Evolutionary conservation across 2,888 invertebrate genomes (phyloP), one percentile per base, ranked within the genome.

Genomic region (Gasteruption jaculator): DNA sequence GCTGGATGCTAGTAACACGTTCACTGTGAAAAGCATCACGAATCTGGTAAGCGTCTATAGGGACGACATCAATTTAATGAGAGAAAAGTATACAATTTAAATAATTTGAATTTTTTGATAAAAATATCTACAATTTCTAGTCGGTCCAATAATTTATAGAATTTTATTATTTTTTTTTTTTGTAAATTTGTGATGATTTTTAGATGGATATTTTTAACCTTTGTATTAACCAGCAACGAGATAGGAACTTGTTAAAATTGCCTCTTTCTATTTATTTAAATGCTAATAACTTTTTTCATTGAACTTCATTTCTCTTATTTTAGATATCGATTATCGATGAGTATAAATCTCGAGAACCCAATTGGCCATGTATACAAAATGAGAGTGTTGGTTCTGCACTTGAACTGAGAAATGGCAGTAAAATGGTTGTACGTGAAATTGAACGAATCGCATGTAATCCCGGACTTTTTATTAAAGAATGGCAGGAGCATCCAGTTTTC

Each of bases 321-420:
- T 24, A 60, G 55, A 53, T 76, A 47, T 63, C 65, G 6, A 60
- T 71, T 46, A 63, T 79, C 48, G 71, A 74, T 30, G 54, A 70
- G 0, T 54, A 76, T 14, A 54, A 74, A 48, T 72, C 73, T 48
- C 60, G 66, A 0, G 68, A 72, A 0, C 61, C 68, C 0, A 54
- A 71, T 1, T 79, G 79, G 79, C 79, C 79, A 0, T 79, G 79
- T 45, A 63, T 74, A 5, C 21, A 41, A 6, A 51, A 54, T 2
- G 58, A 60, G 24, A 74, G 77, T 38, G 35, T 75, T 7, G 65
- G 74, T 0, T 57, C 61, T 1, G 49, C 72, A 6, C 49, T 78
- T 15, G 54, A 65, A 8, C 54, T 62, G 1, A 56, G 62, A 19
- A 48, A 48, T n/a, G 63, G 61, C 8, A 68, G 57, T 1, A 63